Evolutionary conservation across 2,113 vertebrate genomes (phyloP), one percentile per base, ranked within the genome.

Genomic region (Pseudorasbora parva): DNA sequence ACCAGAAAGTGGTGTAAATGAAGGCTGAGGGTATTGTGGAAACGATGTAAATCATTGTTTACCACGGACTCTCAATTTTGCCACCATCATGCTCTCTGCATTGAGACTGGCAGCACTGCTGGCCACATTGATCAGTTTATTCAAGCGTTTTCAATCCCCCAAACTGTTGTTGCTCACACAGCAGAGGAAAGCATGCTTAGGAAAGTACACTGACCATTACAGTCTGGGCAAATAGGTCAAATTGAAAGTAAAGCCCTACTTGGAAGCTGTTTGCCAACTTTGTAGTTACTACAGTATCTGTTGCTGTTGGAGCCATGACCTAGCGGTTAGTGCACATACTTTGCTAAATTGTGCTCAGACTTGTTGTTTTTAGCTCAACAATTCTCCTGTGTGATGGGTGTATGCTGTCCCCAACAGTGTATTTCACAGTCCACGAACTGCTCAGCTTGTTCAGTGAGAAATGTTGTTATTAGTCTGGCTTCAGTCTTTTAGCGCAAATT

Each of bases 401-500:
- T 21, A 54, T 21, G 54, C 71, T 57, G 33, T 56, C 72, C 54
- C 23, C 51, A 84, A 83, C 64, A 27, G 78, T 59, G 47, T 33
- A 8, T 56, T n/a, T 78, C 74, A 43, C 62, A 17, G 17, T 64
- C 12, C 59, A 76, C 45, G 19, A 83, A 8, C 57, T 5, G 12
- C 27, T n/a, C 41, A 27, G 49, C 37, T 69, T 49, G 47, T 54
- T 17, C 30, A 17, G 33, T 75, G 62, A 56, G 72, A 68, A 45
- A 72, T 73, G 37, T 25, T 30, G 47, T 78, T 85, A 83, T 86
- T 86, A 85, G 83, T 72, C 76, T 80, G 64, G 37, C 27, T 33
- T 54, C 54, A 47, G 74, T 88, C 83, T 88, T 81, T 88, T 86
- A 76, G 47, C 85, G 57, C 82, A 87, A 82, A 87, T 82, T 78